Base-by-base conservation (phyloP, 2,888 invertebrate genomes). In the Caenorhabditis virilis region DNA sequence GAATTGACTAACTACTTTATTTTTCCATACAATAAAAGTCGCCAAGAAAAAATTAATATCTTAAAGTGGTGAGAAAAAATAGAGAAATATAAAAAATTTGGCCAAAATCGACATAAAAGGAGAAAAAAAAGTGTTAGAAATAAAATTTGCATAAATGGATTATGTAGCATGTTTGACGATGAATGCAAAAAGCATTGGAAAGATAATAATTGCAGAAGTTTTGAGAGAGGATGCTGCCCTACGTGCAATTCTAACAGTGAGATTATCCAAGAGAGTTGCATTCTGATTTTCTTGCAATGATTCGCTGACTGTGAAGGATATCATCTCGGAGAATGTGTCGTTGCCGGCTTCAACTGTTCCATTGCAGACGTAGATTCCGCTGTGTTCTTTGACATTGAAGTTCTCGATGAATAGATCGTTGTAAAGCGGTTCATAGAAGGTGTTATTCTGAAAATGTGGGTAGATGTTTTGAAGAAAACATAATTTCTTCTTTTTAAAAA, bases 331-430 rank as follows among this genome's bases (percentile, higher is more conserved):
- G 15, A 33, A 36, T 2, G 64, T 51, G 16, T 64, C 64, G 23
- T 64, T 64, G 15, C 39, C 50, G 9, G 50, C 39, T 20, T 41
- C 7, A 13, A 64, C 18, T 13, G 64, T 64, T 47, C 55, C 64
- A 38, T 64, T 64, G 43, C 64, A 64, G 1, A 55, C 51, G 26
- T 64, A 64, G 13, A 55, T 11, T 18, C 64, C 64, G 35, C 59
- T 64, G 39, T 64, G 64, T 27, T 59, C 59, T 20, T 51, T 47
- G 5, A 55, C 16, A 48, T 64, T 64, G 55, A 64, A 64, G 11
- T 48, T 47, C 30, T 39, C 30, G 27, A 64, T 64, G 13, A 59
- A 45, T 7, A 64, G 9, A 36, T 64, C 64, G 26, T 64, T 64
- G 55, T 39, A 55, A 18, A 59, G 36, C 6, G 64, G 64, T 18